A percentile compares a stretch with the other conserved stretches of the same genome.
Conservation (phyloP, 2,113 vertebrate species). For the Helogale parvula region DNA sequence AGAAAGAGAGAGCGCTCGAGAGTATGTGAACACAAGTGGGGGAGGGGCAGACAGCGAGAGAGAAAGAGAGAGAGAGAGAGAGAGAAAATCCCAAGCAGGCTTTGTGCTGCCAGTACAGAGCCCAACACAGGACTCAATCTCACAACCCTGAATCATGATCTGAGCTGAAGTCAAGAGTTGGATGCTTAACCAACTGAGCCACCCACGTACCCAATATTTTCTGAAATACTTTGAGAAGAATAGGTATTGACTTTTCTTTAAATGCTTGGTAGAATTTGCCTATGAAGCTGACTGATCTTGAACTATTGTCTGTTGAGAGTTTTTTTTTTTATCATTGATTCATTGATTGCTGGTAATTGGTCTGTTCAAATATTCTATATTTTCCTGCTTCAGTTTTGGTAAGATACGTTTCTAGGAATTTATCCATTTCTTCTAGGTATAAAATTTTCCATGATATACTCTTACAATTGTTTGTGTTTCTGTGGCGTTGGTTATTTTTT, state of each 20-base stretch:
- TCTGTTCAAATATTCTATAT: background rate
- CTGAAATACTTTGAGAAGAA: background rate
- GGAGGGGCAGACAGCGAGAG: too few relatives aligned
- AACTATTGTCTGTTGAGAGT: background rate
- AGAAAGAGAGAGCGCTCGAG: too few relatives aligned
- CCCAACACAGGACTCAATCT: too few relatives aligned
- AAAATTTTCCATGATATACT: background rate
- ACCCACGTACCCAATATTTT: background rate
- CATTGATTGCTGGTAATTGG: background rate
- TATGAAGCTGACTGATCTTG: background rate
- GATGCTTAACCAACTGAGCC: too few relatives aligned
- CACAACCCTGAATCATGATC: too few relatives aligned
- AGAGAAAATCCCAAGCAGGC: too few relatives aligned
- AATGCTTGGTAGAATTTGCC: background rate
- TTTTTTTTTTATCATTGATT: background rate
- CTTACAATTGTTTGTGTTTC: background rate
- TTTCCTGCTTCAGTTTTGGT: background rate
- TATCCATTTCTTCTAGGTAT: background rate
- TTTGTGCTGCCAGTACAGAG: too few relatives aligned
- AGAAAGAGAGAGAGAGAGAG: too few relatives aligned
- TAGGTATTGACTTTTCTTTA: background rate
- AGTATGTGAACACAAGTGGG: too few relatives aligned
- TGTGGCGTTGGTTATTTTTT: background rate
- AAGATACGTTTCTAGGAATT: background rate
- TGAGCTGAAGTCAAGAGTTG: too few relatives aligned